phyloP scores from a whole-genome alignment of 2,888 invertebrate species.

The Seladonia tumulorum region DNA sequence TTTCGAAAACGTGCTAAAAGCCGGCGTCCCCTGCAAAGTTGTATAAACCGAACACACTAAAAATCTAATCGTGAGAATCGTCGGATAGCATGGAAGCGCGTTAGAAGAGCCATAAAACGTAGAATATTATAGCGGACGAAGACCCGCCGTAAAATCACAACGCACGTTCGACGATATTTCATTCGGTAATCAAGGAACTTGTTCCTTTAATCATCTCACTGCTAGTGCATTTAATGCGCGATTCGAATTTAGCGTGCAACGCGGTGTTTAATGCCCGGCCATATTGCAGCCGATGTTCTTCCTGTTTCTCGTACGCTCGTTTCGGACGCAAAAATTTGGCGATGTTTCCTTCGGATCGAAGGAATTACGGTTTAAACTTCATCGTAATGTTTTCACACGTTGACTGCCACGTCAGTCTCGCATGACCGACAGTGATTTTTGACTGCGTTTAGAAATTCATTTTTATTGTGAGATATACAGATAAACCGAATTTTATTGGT shows the following conservation, averaged over 20 bases:
- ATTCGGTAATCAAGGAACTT: slow-evolving; percentile 14
- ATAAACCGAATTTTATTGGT: too few relatives aligned
- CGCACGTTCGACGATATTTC: slow-evolving; percentile 8
- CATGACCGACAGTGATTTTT: too few relatives aligned
- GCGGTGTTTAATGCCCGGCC: not conserved
- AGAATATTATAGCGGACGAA: slow-evolving; percentile 15
- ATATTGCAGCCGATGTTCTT: not conserved
- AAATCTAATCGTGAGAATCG: not conserved
- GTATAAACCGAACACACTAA: not conserved
- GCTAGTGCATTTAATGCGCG: not conserved
- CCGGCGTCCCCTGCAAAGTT: not conserved
- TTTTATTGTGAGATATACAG: too few relatives aligned
- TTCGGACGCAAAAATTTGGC: not conserved
- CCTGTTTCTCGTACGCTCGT: not conserved
- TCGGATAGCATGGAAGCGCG: too few relatives aligned
- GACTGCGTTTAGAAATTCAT: too few relatives aligned
- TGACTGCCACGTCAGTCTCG: too few relatives aligned
- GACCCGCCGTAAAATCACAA: slow-evolving; percentile 4
- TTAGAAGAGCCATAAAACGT: slow-evolving; percentile 19
- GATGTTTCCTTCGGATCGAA: not conserved
- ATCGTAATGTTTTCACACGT: too few relatives aligned
- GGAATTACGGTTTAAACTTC: too few relatives aligned
- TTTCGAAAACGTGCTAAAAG: not conserved
- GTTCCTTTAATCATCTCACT: slow-evolving; percentile 31
- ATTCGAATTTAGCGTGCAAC: not conserved